Percentiles rank a stretch among this genome's conserved stretches.
phyloP scores from a whole-genome alignment of 2,797 vertebrate species.

The Sebastes variabilis region DNA sequence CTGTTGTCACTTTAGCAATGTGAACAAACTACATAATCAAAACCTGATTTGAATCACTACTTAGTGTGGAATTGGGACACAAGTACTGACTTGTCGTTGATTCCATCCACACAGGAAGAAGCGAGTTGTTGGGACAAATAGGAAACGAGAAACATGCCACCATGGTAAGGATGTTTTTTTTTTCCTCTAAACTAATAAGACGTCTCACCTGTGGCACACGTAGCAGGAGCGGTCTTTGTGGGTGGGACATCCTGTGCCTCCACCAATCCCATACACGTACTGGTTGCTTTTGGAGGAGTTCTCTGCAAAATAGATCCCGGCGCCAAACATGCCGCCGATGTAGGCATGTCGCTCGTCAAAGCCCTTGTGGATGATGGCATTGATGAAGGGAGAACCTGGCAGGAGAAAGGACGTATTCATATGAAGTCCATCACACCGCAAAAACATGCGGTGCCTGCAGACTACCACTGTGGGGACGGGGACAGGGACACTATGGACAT shows the following conservation, averaged over 20 bases:
- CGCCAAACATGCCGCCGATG: constrained; percentile 99
- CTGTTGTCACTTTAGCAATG: neutral
- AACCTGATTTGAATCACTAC: neutral
- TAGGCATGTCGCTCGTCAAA: constrained; percentile 99
- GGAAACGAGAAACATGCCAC: neutral
- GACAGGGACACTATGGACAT: neutral
- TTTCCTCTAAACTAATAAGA: neutral
- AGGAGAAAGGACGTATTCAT: neutral
- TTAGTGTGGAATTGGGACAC: neutral
- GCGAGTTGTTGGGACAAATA: neutral
- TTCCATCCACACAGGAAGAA: neutral
- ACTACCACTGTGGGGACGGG: neutral
- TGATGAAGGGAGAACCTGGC: constrained; percentile 97
- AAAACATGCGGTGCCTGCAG: neutral
- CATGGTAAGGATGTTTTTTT: accelerated
- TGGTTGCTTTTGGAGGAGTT: constrained; percentile 99
- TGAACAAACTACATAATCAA: neutral
- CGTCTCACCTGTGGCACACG: constrained; percentile 92
- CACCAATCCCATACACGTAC: constrained; percentile 98
- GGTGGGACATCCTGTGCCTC: constrained; percentile 96
- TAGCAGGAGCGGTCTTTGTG: constrained; percentile 99
- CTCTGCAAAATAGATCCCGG: constrained; percentile 98
- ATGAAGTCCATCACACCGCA: neutral
- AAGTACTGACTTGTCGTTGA: too few species aligned
- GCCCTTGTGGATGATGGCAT: constrained; percentile 99